Evolutionary conservation across 2,113 vertebrate species (phyloP).

Genomic region (Nothoprocta perdicaria): DNA sequence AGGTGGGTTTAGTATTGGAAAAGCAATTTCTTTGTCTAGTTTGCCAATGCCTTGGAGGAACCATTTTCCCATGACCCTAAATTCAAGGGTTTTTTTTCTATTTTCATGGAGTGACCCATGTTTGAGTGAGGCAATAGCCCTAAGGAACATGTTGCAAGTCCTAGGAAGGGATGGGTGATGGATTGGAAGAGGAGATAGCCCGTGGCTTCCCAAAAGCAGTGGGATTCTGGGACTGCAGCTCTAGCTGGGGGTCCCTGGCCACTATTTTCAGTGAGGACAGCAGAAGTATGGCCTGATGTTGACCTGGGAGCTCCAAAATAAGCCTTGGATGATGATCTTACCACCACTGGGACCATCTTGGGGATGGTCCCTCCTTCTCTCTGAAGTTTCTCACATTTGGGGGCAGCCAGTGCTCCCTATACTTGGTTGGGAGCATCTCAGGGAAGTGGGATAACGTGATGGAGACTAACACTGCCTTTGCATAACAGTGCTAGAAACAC

Average conservation of each 20-base stretch:
- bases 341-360: neutral
- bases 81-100: neutral
- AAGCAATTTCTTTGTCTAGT: neutral
- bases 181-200: neutral
- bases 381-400: neutral
- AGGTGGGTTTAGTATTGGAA: neutral
- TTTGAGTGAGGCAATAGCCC: neutral
- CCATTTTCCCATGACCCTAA: neutral
- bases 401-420: neutral
- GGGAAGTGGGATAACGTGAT: conserved; percentile 38
- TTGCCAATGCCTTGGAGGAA: neutral
- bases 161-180: neutral
- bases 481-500: neutral
- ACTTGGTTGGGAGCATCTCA: neutral
- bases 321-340: neutral
- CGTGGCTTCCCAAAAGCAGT: neutral
- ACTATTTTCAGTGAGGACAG: neutral
- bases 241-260: neutral
- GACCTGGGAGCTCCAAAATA: rapidly evolving
- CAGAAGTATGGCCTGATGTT: neutral
- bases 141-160: too few species aligned
- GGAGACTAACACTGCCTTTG: neutral
- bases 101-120: neutral
- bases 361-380: neutral
- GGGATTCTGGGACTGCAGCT: neutral